Percentiles rank a stretch among this genome's conserved stretches.
These are phyloP conservation scores for Otis tarda DNA, from an alignment of 2,113 vertebrate species.

Conservation along the genomic window DNA sequence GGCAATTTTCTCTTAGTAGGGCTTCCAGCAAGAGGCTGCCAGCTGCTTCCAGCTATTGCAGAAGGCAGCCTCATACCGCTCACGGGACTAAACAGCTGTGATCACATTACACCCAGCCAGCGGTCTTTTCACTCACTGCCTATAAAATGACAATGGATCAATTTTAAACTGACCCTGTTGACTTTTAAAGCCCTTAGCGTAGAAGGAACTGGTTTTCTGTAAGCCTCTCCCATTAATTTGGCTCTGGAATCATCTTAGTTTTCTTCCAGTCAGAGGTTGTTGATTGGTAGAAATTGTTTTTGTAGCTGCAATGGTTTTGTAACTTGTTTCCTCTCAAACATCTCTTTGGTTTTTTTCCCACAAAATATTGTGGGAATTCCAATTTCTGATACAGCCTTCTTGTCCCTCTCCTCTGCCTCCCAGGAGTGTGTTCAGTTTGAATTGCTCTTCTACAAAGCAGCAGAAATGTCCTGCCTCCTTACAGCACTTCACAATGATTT, in stretches of 20 bases:
- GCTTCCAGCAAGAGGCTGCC: conserved; percentile 21
- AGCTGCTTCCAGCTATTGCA: conserved; percentile 21
- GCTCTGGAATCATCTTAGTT: neutral
- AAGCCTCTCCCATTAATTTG: neutral
- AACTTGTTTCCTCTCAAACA: neutral
- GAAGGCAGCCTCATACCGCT: neutral
- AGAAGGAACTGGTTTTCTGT: neutral
- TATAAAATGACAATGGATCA: conserved; percentile 43
- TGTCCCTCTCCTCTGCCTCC: neutral
- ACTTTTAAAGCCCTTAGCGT: neutral
- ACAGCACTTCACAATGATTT: neutral
- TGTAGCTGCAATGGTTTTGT: neutral
- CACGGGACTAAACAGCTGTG: neutral
- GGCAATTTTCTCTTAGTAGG: conserved; percentile 29
- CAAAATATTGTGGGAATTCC: neutral
- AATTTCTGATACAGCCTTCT: neutral
- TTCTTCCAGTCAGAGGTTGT: neutral
- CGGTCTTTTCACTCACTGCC: neutral
- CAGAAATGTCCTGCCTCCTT: neutral
- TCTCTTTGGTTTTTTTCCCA: neutral
- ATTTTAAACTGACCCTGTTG: conserved; percentile 49
- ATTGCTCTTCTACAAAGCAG: neutral
- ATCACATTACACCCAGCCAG: conserved; percentile 29
- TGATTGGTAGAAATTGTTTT: neutral
- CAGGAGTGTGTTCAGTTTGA: neutral